These are phyloP conservation scores for Semnornis frantzii DNA, from an alignment of 2,113 vertebrate species.

Conservation along the genomic window DNA sequence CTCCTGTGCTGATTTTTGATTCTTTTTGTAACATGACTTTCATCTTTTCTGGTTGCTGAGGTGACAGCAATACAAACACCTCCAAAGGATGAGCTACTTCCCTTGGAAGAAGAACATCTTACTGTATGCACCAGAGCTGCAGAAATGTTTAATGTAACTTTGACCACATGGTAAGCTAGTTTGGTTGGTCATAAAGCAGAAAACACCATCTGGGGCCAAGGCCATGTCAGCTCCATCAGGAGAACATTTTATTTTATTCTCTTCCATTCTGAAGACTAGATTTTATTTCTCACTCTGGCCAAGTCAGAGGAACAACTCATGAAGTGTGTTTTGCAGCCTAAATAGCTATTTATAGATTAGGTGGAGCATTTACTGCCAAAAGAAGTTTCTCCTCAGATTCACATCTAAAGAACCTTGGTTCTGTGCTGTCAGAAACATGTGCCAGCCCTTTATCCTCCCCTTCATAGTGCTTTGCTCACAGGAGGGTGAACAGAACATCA, in stretches of 20 bases:
- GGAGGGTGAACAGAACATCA: not conserved
- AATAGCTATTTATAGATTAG: conserved; percentile 3
- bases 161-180: conserved; percentile 56
- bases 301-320: not conserved
- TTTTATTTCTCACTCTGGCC: not conserved
- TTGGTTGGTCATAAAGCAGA: conserved; percentile 53
- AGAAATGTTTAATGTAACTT: conserved; percentile 50
- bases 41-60: conserved; percentile 53
- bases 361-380: not conserved
- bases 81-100: conserved; percentile 49
- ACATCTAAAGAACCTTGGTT: not conserved
- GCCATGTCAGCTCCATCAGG: not conserved
- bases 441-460: not conserved
- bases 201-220: not conserved
- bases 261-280: not conserved
- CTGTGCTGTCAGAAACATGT: not conserved
- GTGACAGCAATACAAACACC: conserved; percentile 67
- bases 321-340: not conserved
- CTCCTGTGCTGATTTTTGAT: rapidly evolving
- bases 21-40: not conserved
- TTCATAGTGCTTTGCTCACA: not conserved
- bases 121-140: not conserved
- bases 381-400: not conserved
- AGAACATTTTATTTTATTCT: not conserved
- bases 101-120: not conserved